phyloP scores from a whole-genome alignment of 1,140 invertebrate species.

The Dendroctonus valens region DNA sequence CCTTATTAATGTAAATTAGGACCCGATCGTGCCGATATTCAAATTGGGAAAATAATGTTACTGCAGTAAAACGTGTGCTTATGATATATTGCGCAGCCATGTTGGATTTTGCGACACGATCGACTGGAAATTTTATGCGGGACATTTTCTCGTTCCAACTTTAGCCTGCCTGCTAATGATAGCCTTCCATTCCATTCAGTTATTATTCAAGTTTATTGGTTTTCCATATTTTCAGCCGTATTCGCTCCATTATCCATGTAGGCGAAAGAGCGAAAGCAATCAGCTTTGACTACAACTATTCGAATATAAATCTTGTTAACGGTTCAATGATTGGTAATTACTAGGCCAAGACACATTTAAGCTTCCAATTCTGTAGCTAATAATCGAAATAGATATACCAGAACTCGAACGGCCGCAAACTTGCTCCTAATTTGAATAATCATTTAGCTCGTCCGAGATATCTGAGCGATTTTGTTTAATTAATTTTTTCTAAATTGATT shows the following conservation, averaged over 20 bases:
- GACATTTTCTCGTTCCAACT: conserved; percentile 8
- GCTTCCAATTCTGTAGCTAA: neutral
- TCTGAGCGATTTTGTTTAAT: conserved; percentile 12
- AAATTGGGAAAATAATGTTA: conserved; percentile 51
- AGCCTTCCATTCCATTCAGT: too few relatives aligned
- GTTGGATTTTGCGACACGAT: conserved; percentile 44
- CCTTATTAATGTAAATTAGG: conserved; percentile 51
- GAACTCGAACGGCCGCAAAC: too few relatives aligned
- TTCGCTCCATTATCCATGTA: too few relatives aligned
- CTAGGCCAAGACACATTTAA: too few relatives aligned
- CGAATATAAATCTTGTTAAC: too few relatives aligned
- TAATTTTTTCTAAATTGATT: conserved; percentile 12
- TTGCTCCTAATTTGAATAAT: too few relatives aligned
- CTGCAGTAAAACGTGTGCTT: conserved; percentile 46
- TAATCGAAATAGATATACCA: neutral
- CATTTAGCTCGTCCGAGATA: conserved; percentile 1
- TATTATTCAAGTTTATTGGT: too few relatives aligned
- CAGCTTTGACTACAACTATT: too few relatives aligned
- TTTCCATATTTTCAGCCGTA: too few relatives aligned
- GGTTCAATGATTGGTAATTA: too few relatives aligned
- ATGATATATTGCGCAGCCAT: conserved; percentile 51
- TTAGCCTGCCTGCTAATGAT: neutral
- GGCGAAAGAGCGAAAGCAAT: too few relatives aligned
- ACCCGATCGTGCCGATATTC: conserved; percentile 49
- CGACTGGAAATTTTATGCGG: conserved; percentile 7